Evolutionary conservation across 2,797 vertebrate genomes (phyloP).

Genomic region (Lepilemur septentrionalis): DNA sequence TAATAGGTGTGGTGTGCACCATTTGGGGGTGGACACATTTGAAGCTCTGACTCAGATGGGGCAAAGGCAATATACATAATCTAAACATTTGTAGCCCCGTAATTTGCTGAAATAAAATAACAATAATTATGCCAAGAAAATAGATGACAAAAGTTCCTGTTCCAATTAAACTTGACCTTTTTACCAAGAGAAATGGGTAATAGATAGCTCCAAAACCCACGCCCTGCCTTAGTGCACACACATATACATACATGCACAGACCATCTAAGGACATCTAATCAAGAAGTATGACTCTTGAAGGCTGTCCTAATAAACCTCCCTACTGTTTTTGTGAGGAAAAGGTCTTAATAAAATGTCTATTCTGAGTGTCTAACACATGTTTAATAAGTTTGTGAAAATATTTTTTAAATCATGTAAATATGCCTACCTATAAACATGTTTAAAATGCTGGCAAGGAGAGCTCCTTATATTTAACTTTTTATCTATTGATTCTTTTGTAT

Average conservation of each 20-base stretch:
- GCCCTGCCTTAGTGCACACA: neutral
- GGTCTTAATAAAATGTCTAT: neutral
- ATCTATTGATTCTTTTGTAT: neutral
- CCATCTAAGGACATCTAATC: neutral
- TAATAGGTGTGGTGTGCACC: accelerated
- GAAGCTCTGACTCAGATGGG: no score
- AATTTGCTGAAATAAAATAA: no score
- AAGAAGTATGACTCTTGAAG: neutral
- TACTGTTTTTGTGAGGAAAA: neutral
- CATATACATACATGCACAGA: neutral
- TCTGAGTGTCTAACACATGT: neutral
- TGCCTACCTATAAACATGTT: neutral
- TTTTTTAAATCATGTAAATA: neutral
- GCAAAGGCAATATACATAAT: no score
- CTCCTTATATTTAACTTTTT: neutral
- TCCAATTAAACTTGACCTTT: neutral
- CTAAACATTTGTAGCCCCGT: no score
- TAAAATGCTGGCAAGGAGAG: neutral
- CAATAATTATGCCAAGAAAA: neutral
- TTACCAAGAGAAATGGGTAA: neutral
- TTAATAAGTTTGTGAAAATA: neutral
- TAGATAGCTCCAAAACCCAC: accelerated
- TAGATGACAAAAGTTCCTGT: neutral
- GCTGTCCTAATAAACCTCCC: neutral
- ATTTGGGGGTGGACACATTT: no score